These are phyloP conservation scores for Holocentrus rufus DNA, from an alignment of 2,797 vertebrate genomes.

Conservation along the genomic window DNA sequence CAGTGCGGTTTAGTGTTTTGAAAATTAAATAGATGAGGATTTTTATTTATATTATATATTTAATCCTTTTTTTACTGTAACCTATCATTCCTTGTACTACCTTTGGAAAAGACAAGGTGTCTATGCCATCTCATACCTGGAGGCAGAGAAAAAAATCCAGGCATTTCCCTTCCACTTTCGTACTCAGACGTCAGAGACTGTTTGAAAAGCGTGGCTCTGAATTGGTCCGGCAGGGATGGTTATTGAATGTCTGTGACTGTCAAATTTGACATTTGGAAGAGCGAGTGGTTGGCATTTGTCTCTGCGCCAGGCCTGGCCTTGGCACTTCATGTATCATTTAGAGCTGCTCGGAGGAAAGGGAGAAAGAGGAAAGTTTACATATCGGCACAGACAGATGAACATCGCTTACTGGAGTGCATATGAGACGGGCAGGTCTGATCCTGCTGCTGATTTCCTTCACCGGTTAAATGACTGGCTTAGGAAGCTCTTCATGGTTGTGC, in stretches of 20 bases:
- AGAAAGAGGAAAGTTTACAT: slow-evolving; percentile 68
- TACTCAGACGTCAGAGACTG: slow-evolving; percentile 55
- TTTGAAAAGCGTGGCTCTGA: slow-evolving; percentile 66
- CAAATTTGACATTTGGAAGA: slow-evolving; percentile 81
- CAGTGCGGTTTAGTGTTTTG: too few relatives aligned
- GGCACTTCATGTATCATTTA: slow-evolving; percentile 76
- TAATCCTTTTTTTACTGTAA: too few relatives aligned
- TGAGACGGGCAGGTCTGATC: slow-evolving; percentile 30
- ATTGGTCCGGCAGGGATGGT: slow-evolving; percentile 62
- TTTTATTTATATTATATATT: too few relatives aligned
- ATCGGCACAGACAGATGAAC: slow-evolving; percentile 74
- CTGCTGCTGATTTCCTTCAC: slow-evolving; percentile 13
- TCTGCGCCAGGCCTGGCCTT: slow-evolving; percentile 56
- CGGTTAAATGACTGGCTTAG: background rate
- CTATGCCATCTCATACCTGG: slow-evolving; percentile 40
- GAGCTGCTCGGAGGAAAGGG: slow-evolving; percentile 60
- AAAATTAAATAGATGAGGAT: too few relatives aligned
- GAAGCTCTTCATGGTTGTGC: background rate
- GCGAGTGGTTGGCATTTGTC: slow-evolving; percentile 79
- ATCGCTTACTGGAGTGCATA: slow-evolving; percentile 73
- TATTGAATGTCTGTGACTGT: slow-evolving; percentile 72
- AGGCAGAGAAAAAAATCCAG: slow-evolving; percentile 51
- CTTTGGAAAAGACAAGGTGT: background rate
- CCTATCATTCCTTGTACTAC: background rate
- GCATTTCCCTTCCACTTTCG: slow-evolving; percentile 30